Evolutionary conservation across 2,113 vertebrate species (phyloP), one percentile per base, ranked within the genome.

Genomic region (Vidua chalybeata): DNA sequence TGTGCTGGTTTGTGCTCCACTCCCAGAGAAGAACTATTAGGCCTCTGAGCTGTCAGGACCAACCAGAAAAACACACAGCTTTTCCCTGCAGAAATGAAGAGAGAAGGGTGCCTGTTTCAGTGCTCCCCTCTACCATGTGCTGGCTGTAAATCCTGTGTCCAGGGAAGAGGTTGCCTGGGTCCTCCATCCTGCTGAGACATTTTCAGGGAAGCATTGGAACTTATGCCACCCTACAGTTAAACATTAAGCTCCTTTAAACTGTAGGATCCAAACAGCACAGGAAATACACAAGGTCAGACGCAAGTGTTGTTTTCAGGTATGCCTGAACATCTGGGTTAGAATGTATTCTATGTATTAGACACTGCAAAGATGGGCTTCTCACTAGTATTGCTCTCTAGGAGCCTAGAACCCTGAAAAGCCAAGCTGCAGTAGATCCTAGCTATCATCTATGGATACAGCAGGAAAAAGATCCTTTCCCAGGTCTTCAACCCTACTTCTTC

Each of bases 81-180:
- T 56, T 77, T 54, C 19, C 63, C 37, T 24, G 58, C 28, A 51
- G 83, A 14, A 66, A 59, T 11, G 54, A 33, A 33, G 17, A 87
- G 11, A 43, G 37, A 37, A 66, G 6, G 19, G 10, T 27, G 4
- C 10, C 26, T 61, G 19, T 46, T 73, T 59, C 56, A 54, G 3
- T 0, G 7, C 21, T 75, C 22, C 14, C 6, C 7, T 15, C 10
- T 2, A 17, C 15, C 28, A 23, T 1, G 28, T 28, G 63, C 46
- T 41, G 45, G 12, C 27, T 83, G 35, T 31, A 45, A 72, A 83
- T 28, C 2, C 0, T 54, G 15, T 63, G 56, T 48, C 33, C 45
- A 64, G 22, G 10, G 17, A 87, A 76, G 26, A 56, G 19, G 22
- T 28, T 76, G 31, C 49, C 27, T n/a, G 37, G 1, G 15, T 33